Conservation (phyloP, 2,113 vertebrate species). For the Urocitellus parryii region DNA sequence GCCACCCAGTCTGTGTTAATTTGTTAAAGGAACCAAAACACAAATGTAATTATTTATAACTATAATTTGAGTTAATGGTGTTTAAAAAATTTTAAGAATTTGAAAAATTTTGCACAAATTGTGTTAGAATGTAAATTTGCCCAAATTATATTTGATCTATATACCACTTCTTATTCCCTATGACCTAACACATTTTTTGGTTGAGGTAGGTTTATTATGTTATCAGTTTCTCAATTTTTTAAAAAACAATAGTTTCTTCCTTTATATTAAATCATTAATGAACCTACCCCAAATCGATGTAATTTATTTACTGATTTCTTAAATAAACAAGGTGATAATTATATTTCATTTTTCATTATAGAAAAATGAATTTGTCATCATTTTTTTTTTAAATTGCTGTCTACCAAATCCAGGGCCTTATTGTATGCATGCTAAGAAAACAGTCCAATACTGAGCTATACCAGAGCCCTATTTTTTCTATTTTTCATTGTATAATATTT, state of each 20-base stretch:
- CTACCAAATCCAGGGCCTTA: neutral
- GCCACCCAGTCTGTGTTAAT: neutral
- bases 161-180: neutral
- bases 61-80: neutral
- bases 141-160: neutral
- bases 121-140: neutral
- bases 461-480: neutral
- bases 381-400: neutral
- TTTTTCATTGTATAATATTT: neutral
- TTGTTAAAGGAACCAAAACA: neutral
- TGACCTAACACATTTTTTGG: neutral
- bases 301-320: neutral
- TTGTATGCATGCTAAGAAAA: neutral
- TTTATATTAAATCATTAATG: neutral
- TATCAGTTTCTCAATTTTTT: neutral
- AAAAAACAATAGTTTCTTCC: neutral
- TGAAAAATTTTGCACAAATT: neutral
- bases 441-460: neutral
- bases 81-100: neutral
- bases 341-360: neutral
- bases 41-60: neutral
- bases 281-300: neutral
- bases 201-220: neutral
- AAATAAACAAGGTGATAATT: neutral
- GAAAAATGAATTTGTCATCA: neutral